These are phyloP conservation scores for Fundulus diaphanus DNA, from an alignment of 2,797 vertebrate genomes.

Conservation along the genomic window DNA sequence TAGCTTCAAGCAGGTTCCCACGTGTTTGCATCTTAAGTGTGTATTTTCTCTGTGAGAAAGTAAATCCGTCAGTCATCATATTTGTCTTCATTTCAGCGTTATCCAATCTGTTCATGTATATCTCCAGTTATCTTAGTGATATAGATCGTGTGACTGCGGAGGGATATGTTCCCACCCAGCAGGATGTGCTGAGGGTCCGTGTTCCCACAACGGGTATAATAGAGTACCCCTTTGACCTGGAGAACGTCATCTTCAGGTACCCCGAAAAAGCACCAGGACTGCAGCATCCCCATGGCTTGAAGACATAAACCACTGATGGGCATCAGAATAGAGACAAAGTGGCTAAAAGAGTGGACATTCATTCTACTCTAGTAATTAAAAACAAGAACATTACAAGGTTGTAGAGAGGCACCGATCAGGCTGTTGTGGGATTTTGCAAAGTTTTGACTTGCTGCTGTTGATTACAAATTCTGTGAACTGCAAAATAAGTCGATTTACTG, in stretches of 20 bases:
- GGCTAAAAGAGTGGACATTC: not conserved
- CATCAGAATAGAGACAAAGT: conserved; percentile 23
- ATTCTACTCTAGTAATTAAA: not conserved
- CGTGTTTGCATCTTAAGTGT: conserved; percentile 8
- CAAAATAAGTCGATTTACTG: no score
- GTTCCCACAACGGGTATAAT: conserved; percentile 85
- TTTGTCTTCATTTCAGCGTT: conserved; percentile 40
- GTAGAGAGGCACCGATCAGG: not conserved
- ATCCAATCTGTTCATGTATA: conserved; percentile 64
- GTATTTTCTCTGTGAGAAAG: conserved; percentile 1
- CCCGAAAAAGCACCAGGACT: conserved; percentile 49
- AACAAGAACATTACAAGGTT: not conserved
- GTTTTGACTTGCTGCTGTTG: not conserved
- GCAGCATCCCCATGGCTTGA: conserved; percentile 46
- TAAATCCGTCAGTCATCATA: conserved; percentile 8
- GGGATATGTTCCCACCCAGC: conserved; percentile 83
- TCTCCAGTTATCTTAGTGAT: conserved; percentile 82
- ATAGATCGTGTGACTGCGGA: conserved; percentile 79
- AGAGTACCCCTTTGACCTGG: conserved; percentile 86
- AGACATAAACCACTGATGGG: conserved; percentile 68
- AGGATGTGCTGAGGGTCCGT: conserved; percentile 84
- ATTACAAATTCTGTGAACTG: not conserved
- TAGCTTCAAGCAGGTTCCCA: not conserved
- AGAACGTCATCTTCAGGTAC: conserved; percentile 86
- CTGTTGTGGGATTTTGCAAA: not conserved